phyloP scores from a whole-genome alignment of 1,140 invertebrate genomes.

The Apis mellifera region Amel_HAv3.1 CM009945.2:4698001-4698500 shows the following conservation, averaged over 20 bases:
- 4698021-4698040: not conserved
- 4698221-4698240: too few species aligned
- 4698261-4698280: too few species aligned
- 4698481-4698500: conserved; percentile 9
- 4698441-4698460: not conserved
- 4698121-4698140: not conserved
- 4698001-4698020: conserved; percentile 10
- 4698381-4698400: conserved; percentile 12
- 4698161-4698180: not conserved
- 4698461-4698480: conserved; percentile 24
- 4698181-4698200: too few species aligned
- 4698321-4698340: conserved; percentile 15
- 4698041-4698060: not conserved
- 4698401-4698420: conserved; percentile 17
- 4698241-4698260: not conserved
- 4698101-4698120: not conserved
- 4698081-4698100: not conserved
- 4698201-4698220: too few species aligned
- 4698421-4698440: not conserved
- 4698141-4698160: too few species aligned
- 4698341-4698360: conserved; percentile 31
- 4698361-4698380: conserved; percentile 26
- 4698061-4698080: not conserved
- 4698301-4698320: not conserved
- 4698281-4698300: conserved; percentile 10